Evolutionary conservation across 2,113 vertebrate genomes (phyloP).

Genomic region (Dasyurus viverrinus): DNA sequence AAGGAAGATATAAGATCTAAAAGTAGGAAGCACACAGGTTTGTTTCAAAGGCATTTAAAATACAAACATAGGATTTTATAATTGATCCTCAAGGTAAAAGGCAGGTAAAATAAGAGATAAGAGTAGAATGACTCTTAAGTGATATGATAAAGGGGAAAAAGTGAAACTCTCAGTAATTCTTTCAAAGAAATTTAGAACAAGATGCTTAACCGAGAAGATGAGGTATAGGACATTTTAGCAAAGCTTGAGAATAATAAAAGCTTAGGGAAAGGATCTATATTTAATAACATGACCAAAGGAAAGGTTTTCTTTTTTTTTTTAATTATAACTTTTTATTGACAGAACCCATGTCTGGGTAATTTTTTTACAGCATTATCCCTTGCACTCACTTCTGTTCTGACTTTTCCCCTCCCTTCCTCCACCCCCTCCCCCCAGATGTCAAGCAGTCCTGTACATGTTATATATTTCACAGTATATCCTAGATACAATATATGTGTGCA

Average conservation of each 20-base stretch:
- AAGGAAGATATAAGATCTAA: not conserved
- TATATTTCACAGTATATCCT: too few relatives aligned
- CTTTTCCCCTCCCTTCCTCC: too few relatives aligned
- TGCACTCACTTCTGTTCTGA: too few relatives aligned
- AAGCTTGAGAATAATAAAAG: not conserved
- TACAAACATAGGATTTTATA: not conserved
- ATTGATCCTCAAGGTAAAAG: not conserved
- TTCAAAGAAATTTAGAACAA: not conserved
- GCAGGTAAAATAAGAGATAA: not conserved
- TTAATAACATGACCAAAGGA: not conserved
- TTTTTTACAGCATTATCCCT: too few relatives aligned
- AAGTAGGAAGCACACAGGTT: not conserved
- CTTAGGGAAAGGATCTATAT: not conserved
- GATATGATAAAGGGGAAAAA: not conserved
- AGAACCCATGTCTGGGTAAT: too few relatives aligned
- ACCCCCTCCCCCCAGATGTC: too few relatives aligned
- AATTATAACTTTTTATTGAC: too few relatives aligned
- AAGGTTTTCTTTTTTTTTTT: not conserved
- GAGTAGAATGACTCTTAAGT: not conserved
- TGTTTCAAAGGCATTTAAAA: too few relatives aligned
- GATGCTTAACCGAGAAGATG: too few relatives aligned
- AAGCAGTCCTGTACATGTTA: too few relatives aligned
- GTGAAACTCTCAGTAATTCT: not conserved
- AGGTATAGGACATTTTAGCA: not conserved
- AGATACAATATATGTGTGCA: too few relatives aligned